Evolutionary conservation across 37 sponge, comb jelly and placozoan species (phyloP), one percentile per base, ranked within the genome.

Genomic region (Agelas oroides): DNA sequence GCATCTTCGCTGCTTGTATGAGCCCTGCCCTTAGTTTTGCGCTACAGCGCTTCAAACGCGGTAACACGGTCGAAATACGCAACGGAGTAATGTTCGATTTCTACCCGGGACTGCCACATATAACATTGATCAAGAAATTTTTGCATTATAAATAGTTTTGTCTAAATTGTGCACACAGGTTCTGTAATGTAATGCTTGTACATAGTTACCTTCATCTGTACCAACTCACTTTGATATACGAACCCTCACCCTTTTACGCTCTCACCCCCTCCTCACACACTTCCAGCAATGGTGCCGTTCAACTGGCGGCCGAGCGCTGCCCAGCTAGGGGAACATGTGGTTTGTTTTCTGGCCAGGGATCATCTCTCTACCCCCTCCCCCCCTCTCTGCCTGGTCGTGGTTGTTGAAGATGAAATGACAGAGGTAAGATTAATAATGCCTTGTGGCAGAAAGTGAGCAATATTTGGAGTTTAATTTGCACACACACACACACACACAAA

Each of bases 301-400:
- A 24, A 38, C n/a, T 88, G 83, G 83, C 63, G 53, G 41, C 71
- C 77, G 33, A 81, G 63, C 2, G 65, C 46, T 1, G 54, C 56
- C 19, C 84, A 93, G 54, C n/a, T 77, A n/a, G 93, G 89, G 24
- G 67, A 66, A 0, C 60, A 66, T 46, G 58, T 87, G 8, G 57
- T 83, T 0, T 93, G 88, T 73, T 57, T 81, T 19, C 79, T 86
- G 25, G 80, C 75, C 40, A 35, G 60, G 39, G 78, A 86, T 54
- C 35, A 34, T n/a, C 17, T 15, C 20, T 46, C 30, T 14, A 11
- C 38, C 14, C 19, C 19, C 71, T 82, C 87, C 56, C 18, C 73
- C 30, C 91, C 91, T 2, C 58, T 54, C 24, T 91, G 91, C 37
- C 25, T 77, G 33, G 21, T 34, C 65, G 60, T 91, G 24, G 31